These are phyloP conservation scores for Opisthocomus hoazin DNA, from an alignment of 2,113 vertebrate genomes.

Conservation along the genomic window DNA sequence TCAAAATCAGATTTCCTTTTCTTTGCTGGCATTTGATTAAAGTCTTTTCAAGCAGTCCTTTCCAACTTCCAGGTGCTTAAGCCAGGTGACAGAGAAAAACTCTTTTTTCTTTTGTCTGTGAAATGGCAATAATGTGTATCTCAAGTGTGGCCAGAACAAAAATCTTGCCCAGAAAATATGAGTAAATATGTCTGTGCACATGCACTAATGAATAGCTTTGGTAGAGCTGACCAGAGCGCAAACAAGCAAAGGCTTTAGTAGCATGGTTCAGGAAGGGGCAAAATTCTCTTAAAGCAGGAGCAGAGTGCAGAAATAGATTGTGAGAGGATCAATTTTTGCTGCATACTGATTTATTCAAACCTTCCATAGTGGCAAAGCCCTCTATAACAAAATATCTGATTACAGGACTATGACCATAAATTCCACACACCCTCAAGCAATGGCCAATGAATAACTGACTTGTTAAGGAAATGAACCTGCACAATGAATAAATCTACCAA, in stretches of 20 bases:
- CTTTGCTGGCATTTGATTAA: slow-evolving; percentile 16
- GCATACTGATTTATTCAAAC: slow-evolving; percentile 56
- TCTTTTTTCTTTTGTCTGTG: neutral
- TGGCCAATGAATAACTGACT: slow-evolving; percentile 64
- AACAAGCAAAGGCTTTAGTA: neutral
- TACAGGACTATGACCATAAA: slow-evolving; percentile 51
- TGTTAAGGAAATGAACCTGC: slow-evolving; percentile 33
- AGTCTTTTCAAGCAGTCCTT: slow-evolving; percentile 12
- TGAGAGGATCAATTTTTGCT: slow-evolving; percentile 40
- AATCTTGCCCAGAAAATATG: neutral
- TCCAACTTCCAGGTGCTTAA: slow-evolving; percentile 1
- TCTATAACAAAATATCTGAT: slow-evolving; percentile 61
- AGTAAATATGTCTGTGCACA: accelerated
- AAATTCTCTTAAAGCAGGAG: neutral
- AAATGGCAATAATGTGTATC: neutral
- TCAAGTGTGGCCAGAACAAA: neutral
- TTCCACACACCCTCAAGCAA: slow-evolving; percentile 14
- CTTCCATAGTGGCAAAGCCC: slow-evolving; percentile 3
- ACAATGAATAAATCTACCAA: slow-evolving; percentile 64
- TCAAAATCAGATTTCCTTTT: slow-evolving; percentile 47
- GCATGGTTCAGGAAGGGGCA: neutral
- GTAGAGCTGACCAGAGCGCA: neutral
- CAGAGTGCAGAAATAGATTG: slow-evolving; percentile 23
- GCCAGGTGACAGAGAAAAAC: neutral
- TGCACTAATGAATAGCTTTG: neutral